Evolutionary conservation across 2,797 vertebrate species (phyloP).

Genomic region (Glyptemys insculpta): DNA sequence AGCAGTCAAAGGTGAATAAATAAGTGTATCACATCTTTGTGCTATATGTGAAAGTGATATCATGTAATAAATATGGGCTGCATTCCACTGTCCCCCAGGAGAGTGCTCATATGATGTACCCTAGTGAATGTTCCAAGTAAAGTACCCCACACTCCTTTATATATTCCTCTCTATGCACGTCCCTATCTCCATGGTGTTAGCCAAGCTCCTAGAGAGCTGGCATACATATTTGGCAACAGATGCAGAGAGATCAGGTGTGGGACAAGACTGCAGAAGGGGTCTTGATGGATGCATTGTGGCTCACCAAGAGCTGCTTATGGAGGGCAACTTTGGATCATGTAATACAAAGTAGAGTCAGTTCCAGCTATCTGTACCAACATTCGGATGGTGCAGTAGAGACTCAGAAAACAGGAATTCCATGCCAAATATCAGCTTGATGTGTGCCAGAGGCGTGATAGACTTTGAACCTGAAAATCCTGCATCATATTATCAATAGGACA

Average conservation of each 20-base stretch:
- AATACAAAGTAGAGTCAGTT: not conserved
- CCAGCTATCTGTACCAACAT: not conserved
- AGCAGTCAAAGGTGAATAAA: not conserved
- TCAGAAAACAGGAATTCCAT: not conserved
- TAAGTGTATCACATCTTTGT: not conserved
- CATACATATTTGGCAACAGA: not conserved
- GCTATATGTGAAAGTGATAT: not conserved
- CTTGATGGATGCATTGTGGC: not conserved
- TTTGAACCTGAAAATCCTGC: not conserved
- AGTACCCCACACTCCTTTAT: not conserved
- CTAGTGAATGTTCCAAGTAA: not conserved
- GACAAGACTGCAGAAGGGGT: not conserved
- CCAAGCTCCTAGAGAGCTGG: not conserved
- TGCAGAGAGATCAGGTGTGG: not conserved
- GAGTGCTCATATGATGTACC: not conserved
- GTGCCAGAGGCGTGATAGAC: not conserved
- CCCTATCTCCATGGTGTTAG: not conserved
- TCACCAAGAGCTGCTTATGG: not conserved
- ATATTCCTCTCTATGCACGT: not conserved
- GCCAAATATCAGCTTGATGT: not conserved
- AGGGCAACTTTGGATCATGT: not conserved
- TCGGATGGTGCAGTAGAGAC: not conserved
- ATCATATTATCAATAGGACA: not conserved
- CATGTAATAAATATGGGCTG: fast-evolving
- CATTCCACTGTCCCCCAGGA: fast-evolving